Evolutionary conservation across 2,797 vertebrate genomes (phyloP).

Genomic region (Phaenicophaeus curvirostris): DNA sequence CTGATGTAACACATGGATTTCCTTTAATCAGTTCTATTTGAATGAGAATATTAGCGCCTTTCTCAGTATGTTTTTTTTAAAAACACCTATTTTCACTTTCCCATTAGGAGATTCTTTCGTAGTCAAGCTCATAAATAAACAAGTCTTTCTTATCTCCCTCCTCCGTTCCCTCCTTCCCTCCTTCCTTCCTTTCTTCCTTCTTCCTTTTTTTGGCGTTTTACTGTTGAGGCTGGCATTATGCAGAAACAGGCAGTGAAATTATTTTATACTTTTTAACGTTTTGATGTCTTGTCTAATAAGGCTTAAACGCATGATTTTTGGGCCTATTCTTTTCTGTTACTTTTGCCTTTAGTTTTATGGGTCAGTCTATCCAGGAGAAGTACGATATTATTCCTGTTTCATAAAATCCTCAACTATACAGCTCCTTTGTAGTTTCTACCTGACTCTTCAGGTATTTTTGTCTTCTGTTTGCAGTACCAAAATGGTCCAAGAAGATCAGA

Average conservation of each 20-base stretch:
- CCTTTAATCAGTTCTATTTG: neutral
- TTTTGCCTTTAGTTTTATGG: neutral
- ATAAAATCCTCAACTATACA: neutral
- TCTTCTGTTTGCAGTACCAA: neutral
- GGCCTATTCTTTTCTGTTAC: neutral
- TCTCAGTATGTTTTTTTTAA: neutral
- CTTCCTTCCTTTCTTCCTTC: too few relatives aligned
- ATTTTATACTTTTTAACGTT: neutral
- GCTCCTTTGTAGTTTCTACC: neutral
- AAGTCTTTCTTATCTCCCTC: neutral
- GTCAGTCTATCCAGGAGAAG: neutral
- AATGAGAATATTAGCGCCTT: neutral
- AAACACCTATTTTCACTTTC: conserved; percentile 11
- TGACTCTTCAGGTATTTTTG: neutral
- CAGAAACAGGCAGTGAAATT: neutral
- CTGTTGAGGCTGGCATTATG: neutral
- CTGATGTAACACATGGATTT: neutral
- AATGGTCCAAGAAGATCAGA: neutral
- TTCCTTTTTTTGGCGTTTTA: neutral
- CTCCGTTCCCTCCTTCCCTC: too few relatives aligned
- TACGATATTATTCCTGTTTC: neutral
- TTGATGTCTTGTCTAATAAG: neutral
- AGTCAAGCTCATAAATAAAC: neutral
- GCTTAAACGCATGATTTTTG: neutral
- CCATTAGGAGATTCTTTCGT: neutral